Conservation (phyloP, 2,888 invertebrate species). For the Sphaeridia pumilis region DNA sequence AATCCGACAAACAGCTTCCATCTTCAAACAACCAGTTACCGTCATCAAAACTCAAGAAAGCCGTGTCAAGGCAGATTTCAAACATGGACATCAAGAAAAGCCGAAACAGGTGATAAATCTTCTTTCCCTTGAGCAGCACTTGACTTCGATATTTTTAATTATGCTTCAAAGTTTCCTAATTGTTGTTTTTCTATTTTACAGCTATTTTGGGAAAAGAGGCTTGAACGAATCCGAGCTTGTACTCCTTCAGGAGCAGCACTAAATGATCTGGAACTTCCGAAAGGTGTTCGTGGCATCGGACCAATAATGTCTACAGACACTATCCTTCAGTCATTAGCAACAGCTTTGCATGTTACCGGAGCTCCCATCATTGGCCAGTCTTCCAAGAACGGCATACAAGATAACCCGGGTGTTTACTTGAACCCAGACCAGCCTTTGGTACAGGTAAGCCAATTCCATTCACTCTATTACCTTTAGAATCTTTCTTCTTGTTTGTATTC, state of each 20-base stretch:
- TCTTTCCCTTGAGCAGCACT: background rate
- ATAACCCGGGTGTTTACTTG: constrained; percentile 86
- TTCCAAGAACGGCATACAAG: constrained; percentile 65
- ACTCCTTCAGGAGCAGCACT: constrained; percentile 73
- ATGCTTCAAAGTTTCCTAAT: background rate
- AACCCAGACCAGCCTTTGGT: constrained; percentile 94
- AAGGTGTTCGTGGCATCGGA: constrained; percentile 66
- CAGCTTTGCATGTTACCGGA: constrained; percentile 80
- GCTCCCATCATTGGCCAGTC: constrained; percentile 87
- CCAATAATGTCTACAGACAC: constrained; percentile 79
- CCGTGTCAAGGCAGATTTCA: constrained; percentile 74
- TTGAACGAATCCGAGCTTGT: constrained; percentile 71
- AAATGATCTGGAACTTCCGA: constrained; percentile 72
- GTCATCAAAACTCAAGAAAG: constrained; percentile 82
- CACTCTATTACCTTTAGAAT: background rate
- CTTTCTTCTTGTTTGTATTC: background rate
- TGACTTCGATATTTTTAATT: background rate
- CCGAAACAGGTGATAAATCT: constrained; percentile 59
- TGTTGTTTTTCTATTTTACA: constrained; percentile 33
- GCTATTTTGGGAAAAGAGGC: constrained; percentile 49
- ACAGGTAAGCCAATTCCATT: constrained; percentile 46
- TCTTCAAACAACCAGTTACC: constrained; percentile 97
- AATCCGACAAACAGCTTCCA: constrained; percentile 92
- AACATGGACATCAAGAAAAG: constrained; percentile 83
- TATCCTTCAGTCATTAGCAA: constrained; percentile 81